Conservation (phyloP, 2,113 vertebrate species). For the Polypterus bichir region DNA sequence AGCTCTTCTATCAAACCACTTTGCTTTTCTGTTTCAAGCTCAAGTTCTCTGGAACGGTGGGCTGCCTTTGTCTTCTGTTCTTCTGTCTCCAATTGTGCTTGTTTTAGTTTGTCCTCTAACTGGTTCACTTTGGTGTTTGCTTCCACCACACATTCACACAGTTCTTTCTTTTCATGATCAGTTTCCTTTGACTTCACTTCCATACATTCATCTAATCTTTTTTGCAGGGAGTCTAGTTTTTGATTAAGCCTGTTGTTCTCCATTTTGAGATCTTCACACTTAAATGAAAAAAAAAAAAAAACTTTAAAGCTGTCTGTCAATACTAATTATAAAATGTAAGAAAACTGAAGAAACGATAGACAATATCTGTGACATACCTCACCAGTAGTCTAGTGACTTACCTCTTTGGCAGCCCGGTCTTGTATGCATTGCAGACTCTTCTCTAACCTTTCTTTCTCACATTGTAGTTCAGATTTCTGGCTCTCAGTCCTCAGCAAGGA, state of each 20-base stretch:
- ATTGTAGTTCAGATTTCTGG: background rate
- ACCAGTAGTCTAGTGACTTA: no score
- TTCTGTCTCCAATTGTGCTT: no score
- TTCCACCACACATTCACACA: background rate
- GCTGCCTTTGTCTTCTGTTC: no score
- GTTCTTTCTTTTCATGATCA: constrained; percentile 7
- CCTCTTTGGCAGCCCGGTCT: background rate
- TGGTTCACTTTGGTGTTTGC: background rate
- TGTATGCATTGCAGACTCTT: background rate
- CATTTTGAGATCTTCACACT: constrained; percentile 52
- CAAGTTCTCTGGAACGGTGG: no score
- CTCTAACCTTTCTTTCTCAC: background rate
- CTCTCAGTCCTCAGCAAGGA: background rate
- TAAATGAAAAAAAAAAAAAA: constrained; percentile 13
- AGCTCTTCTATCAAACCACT: no score
- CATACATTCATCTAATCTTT: constrained; percentile 1
- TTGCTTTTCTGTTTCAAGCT: no score
- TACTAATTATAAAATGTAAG: no score
- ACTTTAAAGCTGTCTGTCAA: no score
- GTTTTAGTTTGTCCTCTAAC: no score
- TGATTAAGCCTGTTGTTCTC: constrained; percentile 46
- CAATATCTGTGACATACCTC: no score
- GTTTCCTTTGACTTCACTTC: background rate
- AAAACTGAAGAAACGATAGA: no score
- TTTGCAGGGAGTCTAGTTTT: constrained; percentile 32